Base-by-base conservation (phyloP, 1,140 invertebrate species). In the Lordiphosa clarofinis region DNA sequence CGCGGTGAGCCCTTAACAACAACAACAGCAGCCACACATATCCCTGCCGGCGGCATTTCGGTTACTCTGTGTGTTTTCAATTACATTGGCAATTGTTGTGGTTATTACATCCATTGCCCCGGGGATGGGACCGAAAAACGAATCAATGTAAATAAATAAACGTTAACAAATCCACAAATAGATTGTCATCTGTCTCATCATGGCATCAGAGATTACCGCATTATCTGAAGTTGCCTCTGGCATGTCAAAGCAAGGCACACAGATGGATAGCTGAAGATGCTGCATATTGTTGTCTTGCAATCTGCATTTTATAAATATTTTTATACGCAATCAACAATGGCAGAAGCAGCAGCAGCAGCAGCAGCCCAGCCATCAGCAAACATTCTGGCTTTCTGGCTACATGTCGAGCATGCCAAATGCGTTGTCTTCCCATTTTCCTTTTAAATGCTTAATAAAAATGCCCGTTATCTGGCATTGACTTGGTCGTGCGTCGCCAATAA, bases 361-460 rank as follows among this genome's bases (percentile, higher is more conserved):
- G 47, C 55, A 46, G 64, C 33, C 42, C 19, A 28, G 12, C 55
- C 24, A 52, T 38, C 43, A 52, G 36, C 13, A 12, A 12, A 42
- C 46, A 44, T 46, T 65, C 56, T 67, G 24, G 43, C 36, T 54
- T 53, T 38, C 49, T 46, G 39, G 71, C 52, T 48, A 75, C 75
- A 81, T 67, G 66, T 57, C 71, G 71, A 39, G 76, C 72, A 81
- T 81, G 61, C 61, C 55, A 67, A 75, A 76, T 78, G 74, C 59
- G 42, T 35, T 40, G 35, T 67, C 61, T 54, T 46, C 40, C 56
- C 42, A 46, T 66, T 54, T 70, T 55, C 57, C 62, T 71, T 84
- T 71, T 82, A 84, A 82, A 82, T 82, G 78, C 78, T 76, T 84
- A 84, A 82, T 84, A 82, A 79, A 82, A 82, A 84, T 82, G 78